phyloP scores from a whole-genome alignment of 2,888 invertebrate genomes.

The Mesoligia furuncula region DNA sequence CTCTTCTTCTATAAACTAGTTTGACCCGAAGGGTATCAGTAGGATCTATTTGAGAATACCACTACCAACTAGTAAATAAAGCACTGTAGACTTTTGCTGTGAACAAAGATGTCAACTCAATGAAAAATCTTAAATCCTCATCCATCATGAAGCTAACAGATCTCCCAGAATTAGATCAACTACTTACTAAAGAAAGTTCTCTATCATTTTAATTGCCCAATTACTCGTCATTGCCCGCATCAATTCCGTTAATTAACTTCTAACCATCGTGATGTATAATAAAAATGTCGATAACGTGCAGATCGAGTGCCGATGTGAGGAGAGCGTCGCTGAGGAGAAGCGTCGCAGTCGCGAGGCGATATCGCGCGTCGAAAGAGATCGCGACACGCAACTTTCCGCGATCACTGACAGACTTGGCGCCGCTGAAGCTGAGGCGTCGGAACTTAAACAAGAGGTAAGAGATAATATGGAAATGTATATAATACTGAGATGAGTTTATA shows the following conservation, averaged over 20 bases:
- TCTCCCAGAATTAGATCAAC: conserved; percentile 11
- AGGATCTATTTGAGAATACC: no score
- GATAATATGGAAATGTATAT: background rate
- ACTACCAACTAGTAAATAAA: background rate
- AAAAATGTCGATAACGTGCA: conserved; percentile 72
- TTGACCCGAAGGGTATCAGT: background rate
- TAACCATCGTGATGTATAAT: conserved; percentile 13
- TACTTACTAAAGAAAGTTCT: conserved; percentile 28
- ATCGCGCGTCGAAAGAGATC: conserved; percentile 95
- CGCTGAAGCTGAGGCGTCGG: conserved; percentile 88
- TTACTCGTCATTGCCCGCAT: conserved; percentile 37
- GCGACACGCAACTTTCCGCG: conserved; percentile 85
- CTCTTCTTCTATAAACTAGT: background rate
- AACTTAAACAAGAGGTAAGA: conserved; percentile 88
- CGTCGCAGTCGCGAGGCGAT: conserved; percentile 95
- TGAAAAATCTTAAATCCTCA: background rate
- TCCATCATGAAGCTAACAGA: background rate
- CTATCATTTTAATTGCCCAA: conserved; percentile 37
- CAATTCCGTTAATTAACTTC: conserved; percentile 21
- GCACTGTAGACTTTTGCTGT: background rate
- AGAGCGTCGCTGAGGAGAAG: conserved; percentile 95
- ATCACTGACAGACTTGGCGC: conserved; percentile 85
- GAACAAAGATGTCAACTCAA: background rate
- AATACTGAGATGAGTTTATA: background rate
- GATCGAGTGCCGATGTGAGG: conserved; percentile 94